Conservation (phyloP, 2,888 invertebrate species). For the Troglohyphantes excavatus region DNA sequence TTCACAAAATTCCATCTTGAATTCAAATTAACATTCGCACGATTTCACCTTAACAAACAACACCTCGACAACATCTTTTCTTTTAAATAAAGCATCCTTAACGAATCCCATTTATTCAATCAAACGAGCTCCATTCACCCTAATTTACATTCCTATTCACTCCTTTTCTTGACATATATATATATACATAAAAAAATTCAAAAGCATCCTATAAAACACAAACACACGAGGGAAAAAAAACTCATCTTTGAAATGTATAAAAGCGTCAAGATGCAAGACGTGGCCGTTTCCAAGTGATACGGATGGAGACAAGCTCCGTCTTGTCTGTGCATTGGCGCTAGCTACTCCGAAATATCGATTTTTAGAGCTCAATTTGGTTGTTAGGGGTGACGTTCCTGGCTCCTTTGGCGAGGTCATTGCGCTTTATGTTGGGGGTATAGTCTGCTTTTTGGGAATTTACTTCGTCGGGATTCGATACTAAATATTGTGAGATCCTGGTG, state of each 20-base stretch:
- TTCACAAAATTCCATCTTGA: too few relatives aligned
- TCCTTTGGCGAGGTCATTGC: constrained; percentile 68
- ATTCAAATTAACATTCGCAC: too few relatives aligned
- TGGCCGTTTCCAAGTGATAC: neutral
- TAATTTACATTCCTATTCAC: neutral
- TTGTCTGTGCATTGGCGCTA: constrained; percentile 34
- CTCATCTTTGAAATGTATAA: neutral
- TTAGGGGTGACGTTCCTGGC: constrained; percentile 53
- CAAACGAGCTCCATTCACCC: too few relatives aligned
- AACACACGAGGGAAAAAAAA: too few relatives aligned
- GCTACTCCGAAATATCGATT: constrained; percentile 66
- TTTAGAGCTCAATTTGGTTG: constrained; percentile 61
- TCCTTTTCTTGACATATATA: too few relatives aligned
- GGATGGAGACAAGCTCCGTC: neutral
- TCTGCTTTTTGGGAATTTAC: constrained; percentile 18
- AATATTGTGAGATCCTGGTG: neutral
- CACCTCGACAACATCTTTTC: too few relatives aligned
- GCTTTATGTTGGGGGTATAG: constrained; percentile 28
- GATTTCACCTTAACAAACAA: too few relatives aligned
- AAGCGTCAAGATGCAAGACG: neutral
- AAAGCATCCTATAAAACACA: too few relatives aligned
- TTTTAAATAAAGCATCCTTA: too few relatives aligned
- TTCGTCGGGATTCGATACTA: constrained; percentile 1
- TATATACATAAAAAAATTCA: too few relatives aligned
- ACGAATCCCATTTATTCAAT: too few relatives aligned